Evolutionary conservation across 2,113 vertebrate species (phyloP).

Genomic region (Phoxinus phoxinus): DNA sequence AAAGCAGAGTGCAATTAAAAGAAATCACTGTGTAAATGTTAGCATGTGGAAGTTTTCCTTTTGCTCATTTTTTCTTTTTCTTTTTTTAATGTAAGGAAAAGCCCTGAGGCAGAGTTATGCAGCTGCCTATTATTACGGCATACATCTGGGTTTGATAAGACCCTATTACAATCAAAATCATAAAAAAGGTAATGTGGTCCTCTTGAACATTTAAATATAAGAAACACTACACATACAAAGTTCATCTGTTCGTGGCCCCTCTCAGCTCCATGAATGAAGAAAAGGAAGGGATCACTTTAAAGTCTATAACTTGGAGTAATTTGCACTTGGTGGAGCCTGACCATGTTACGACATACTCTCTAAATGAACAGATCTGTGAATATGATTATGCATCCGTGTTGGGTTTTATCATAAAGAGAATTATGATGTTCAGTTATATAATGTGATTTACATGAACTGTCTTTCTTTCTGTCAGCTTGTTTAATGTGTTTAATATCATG

Average conservation of each 20-base stretch:
- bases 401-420: not conserved
- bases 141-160: constrained; percentile 83
- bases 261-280: constrained; percentile 60
- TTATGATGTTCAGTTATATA: not conserved
- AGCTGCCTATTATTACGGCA: constrained; percentile 81
- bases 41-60: constrained; percentile 82
- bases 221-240: constrained; percentile 67
- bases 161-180: constrained; percentile 84
- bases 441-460: not conserved
- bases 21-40: constrained; percentile 86
- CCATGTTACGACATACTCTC: constrained; percentile 33
- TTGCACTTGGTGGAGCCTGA: constrained; percentile 48
- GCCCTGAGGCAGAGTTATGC: constrained; percentile 70
- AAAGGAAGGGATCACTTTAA: constrained; percentile 48
- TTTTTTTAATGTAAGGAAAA: constrained; percentile 76
- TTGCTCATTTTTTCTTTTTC: constrained; percentile 65
- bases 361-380: constrained; percentile 39
- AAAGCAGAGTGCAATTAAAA: constrained; percentile 84
- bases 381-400: constrained; percentile 2
- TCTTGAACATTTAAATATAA: constrained; percentile 75
- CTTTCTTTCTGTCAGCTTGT: not conserved
- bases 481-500: constrained; percentile 20
- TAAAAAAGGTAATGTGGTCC: constrained; percentile 78
- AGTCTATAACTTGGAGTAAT: constrained; percentile 42
- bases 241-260: constrained; percentile 65